phyloP scores from a whole-genome alignment of 2,888 invertebrate genomes.

The Apodemia hepburni region DNA sequence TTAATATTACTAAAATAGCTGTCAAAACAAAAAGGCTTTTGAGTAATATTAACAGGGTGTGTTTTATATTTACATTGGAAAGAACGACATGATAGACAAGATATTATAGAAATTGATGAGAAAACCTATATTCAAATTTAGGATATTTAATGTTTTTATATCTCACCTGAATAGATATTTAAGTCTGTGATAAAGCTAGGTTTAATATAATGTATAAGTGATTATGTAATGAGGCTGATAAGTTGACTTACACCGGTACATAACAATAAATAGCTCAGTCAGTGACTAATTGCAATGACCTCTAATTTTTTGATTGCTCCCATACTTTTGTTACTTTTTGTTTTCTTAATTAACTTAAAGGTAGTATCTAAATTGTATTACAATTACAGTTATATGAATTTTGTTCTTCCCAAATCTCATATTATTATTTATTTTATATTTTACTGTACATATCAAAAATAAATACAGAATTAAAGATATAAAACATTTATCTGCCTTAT shows the following conservation, averaged over 20 bases:
- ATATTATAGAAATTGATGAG: constrained; percentile 70
- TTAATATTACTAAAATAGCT: constrained; percentile 92
- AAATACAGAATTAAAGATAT: too few species aligned
- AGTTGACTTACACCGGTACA: too few species aligned
- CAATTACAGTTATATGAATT: too few species aligned
- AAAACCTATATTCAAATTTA: constrained; percentile 68
- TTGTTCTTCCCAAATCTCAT: too few species aligned
- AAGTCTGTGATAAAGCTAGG: constrained; percentile 19
- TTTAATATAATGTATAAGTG: not conserved
- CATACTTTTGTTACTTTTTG: too few species aligned
- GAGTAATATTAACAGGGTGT: constrained; percentile 90
- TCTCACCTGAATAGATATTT: constrained; percentile 14
- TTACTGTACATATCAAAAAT: not conserved
- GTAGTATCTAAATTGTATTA: too few species aligned
- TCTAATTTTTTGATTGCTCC: too few species aligned
- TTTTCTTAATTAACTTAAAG: too few species aligned
- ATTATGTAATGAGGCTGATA: too few species aligned
- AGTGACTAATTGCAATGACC: too few species aligned
- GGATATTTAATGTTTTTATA: constrained; percentile 5
- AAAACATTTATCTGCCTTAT: too few species aligned
- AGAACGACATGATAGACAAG: constrained; percentile 82
- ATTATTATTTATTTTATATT: not conserved
- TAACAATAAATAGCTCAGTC: too few species aligned
- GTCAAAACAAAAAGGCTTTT: constrained; percentile 94
- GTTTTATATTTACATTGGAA: constrained; percentile 94